These are phyloP conservation scores for Vimba vimba DNA, from an alignment of 2,113 vertebrate genomes.

Conservation along the genomic window DNA sequence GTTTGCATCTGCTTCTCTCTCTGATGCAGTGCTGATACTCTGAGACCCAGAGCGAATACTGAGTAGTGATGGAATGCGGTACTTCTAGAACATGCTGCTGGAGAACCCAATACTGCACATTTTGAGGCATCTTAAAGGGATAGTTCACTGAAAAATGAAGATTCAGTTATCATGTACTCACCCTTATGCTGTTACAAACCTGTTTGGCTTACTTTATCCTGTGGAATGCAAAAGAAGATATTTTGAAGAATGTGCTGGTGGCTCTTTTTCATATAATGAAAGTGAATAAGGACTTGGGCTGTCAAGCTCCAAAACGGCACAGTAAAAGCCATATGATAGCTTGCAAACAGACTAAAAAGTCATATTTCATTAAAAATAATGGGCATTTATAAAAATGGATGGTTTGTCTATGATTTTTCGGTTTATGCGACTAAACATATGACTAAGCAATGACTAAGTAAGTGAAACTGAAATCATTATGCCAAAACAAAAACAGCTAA, in stretches of 20 bases:
- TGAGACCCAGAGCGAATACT: slow-evolving; percentile 23
- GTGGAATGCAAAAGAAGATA: neutral
- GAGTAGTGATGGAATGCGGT: slow-evolving; percentile 25
- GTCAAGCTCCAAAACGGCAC: neutral
- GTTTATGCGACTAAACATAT: neutral
- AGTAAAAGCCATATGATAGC: neutral
- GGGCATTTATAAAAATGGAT: neutral
- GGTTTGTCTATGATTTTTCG: too few relatives aligned
- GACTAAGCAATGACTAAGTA: neutral
- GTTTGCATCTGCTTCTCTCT: neutral
- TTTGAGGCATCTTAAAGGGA: neutral
- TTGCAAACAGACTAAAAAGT: neutral
- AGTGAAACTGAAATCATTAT: neutral
- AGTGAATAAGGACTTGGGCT: neutral
- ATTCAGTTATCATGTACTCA: neutral
- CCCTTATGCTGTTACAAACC: neutral
- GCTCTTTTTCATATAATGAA: neutral
- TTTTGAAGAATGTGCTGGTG: neutral
- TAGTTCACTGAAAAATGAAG: neutral
- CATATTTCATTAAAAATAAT: neutral
- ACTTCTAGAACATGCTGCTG: neutral
- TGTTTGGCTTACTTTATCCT: neutral
- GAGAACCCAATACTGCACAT: neutral
- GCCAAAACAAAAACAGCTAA: neutral
- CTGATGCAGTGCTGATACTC: slow-evolving; percentile 22